Base-by-base conservation (phyloP, 2,113 vertebrate species). In the Proterorhinus semilunaris region DNA sequence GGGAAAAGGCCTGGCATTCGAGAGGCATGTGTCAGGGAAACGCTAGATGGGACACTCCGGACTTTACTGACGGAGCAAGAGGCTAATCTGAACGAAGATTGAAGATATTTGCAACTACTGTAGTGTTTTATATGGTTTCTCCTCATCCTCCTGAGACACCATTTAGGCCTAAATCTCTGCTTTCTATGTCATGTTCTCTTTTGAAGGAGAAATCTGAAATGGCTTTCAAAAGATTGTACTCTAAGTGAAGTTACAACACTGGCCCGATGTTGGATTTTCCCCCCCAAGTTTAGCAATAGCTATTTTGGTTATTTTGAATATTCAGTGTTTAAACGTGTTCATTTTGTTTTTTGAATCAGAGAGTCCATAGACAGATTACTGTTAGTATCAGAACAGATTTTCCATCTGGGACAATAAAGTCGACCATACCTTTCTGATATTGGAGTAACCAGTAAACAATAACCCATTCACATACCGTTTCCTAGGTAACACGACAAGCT, bases 211-310 rank as follows among this genome's bases (percentile, higher is more conserved):
- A 5, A 61, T 74, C 48, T 21, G 64, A 58, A 65, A 81, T 76
- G 84, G 84, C 86, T 87, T 87, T 49, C 75, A 72, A 54, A 78
- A 88, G 2, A n/a, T 53, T 53, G 8, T 8, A 53, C 17, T 53
- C 17, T 17, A 9, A 17, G 52, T 74, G 51, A 78, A 68, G 86
- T 84, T 81, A 36, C 27, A 87, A 82, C 78, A 71, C 44, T 44
- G 50, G 50, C 13, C 13, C 16, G 13, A 54, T n/a, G 15, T 52
- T 52, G 50, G 15, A 16, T 52, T 52, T 52, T 16, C 27, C 3
- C 3, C 3, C 3, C 27, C 27, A 36, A 36, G 27, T 5, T 36
- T 36, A 36, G 27, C 27, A 36, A 36, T 36, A 36, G 27, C 27
- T 36, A 36, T 36, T 36, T 27, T 50, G 5, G 11, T 50, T 13